These are phyloP conservation scores for Lasioglossum villosulum DNA, from an alignment of 2,888 invertebrate genomes.

Conservation along the genomic window DNA sequence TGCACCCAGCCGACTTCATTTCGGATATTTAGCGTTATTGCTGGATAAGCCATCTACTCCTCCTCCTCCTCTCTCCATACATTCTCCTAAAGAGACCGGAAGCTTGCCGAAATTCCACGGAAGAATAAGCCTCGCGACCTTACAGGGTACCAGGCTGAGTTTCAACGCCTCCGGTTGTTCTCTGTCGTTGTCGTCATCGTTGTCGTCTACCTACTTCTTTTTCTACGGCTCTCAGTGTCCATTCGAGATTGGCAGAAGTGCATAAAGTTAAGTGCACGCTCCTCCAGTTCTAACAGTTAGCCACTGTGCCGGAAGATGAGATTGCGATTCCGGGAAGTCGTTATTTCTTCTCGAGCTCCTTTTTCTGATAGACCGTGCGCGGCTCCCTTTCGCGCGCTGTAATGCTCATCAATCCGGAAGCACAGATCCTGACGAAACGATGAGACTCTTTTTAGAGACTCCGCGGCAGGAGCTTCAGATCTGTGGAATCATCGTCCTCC, in stretches of 20 bases:
- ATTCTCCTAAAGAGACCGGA: not conserved
- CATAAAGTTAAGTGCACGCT: constrained; percentile 39
- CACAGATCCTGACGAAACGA: not conserved
- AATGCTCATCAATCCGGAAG: constrained; percentile 2
- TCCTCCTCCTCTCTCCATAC: not conserved
- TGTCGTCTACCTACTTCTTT: not conserved
- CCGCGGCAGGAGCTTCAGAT: not conserved
- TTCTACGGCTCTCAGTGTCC: not conserved
- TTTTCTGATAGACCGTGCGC: constrained; percentile 4
- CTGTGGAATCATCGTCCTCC: not conserved
- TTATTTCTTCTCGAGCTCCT: not conserved
- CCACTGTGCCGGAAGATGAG: constrained; percentile 20
- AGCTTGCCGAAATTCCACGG: constrained; percentile 10
- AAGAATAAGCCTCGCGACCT: constrained; percentile 25
- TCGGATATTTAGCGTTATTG: constrained; percentile 66
- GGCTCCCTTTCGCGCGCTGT: not conserved
- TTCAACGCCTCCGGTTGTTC: not conserved
- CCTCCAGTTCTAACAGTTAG: not conserved
- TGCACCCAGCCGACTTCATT: constrained; percentile 55
- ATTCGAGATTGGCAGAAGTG: constrained; percentile 35
- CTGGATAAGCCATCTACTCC: constrained; percentile 24
- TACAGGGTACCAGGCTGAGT: not conserved
- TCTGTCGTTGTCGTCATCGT: not conserved
- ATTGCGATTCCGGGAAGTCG: constrained; percentile 25
- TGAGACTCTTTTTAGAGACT: not conserved